Conservation (phyloP, 2,888 invertebrate genomes). For the Cyrtodaria siliqua region DNA sequence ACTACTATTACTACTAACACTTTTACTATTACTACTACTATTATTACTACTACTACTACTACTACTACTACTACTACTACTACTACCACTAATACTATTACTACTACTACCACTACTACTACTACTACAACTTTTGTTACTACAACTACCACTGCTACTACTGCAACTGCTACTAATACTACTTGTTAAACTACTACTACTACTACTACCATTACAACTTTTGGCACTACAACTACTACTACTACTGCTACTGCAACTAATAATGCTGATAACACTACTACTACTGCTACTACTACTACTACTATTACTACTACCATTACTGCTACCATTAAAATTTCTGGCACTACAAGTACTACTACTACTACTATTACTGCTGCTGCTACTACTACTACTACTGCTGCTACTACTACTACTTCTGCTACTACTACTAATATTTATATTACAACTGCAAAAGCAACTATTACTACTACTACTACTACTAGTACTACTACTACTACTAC, state of each 20-base stretch:
- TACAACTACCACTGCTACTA: slow-evolving; percentile 17
- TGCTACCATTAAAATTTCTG: not conserved
- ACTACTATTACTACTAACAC: slow-evolving; percentile 14
- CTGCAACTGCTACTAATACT: slow-evolving; percentile 13
- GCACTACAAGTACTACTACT: not conserved
- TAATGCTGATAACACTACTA: slow-evolving; percentile 5
- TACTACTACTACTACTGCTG: slow-evolving; percentile 12
- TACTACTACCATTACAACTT: not conserved
- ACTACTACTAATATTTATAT: not conserved
- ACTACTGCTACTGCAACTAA: slow-evolving; percentile 3
- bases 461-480: slow-evolving; percentile 12
- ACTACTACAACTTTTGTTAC: slow-evolving; percentile 11
- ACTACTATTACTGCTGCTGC: slow-evolving; percentile 2
- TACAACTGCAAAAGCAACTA: slow-evolving; percentile 1
- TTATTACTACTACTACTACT: slow-evolving; percentile 4
- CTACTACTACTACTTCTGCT: slow-evolving; percentile 10
- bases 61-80: slow-evolving; percentile 14
- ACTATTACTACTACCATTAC: slow-evolving; percentile 10
- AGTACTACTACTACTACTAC: slow-evolving; percentile 10
- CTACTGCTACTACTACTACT: slow-evolving; percentile 1
- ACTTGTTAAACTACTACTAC: slow-evolving; percentile 21
- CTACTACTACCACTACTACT: slow-evolving; percentile 12
- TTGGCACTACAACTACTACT: slow-evolving; percentile 1
- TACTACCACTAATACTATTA: slow-evolving; percentile 15
- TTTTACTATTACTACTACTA: slow-evolving; percentile 14